Conservation (phyloP, 92 coral and sea anemone genomes). For the Pocillopora meandrina region DNA sequence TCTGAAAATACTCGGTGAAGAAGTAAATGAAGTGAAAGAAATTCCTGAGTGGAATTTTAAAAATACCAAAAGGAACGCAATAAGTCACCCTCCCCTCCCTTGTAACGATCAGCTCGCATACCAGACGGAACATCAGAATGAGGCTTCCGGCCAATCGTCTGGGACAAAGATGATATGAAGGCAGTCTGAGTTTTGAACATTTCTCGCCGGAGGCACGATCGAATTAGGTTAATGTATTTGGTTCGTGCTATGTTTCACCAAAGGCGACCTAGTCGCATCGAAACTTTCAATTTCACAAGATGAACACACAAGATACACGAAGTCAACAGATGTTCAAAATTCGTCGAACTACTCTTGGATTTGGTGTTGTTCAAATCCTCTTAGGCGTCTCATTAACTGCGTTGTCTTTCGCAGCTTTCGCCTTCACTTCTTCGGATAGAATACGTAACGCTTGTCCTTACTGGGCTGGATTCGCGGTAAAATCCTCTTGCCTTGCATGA, state of each 20-base stretch:
- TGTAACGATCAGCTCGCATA: not conserved
- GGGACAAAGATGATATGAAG: constrained; percentile 65
- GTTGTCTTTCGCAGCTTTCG: constrained; percentile 89
- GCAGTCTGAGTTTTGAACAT: constrained; percentile 10
- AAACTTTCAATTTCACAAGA: constrained; percentile 5
- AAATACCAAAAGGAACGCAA: not conserved
- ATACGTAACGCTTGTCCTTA: constrained; percentile 97
- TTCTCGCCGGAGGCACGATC: constrained; percentile 14
- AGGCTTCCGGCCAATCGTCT: constrained; percentile 62
- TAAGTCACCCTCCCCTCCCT: constrained; percentile 8
- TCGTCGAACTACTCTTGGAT: constrained; percentile 81
- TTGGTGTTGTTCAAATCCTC: constrained; percentile 86
- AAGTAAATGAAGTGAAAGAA: not conserved
- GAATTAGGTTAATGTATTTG: not conserved
- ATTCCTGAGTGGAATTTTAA: not conserved
- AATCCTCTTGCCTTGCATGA: constrained; percentile 15
- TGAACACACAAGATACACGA: constrained; percentile 29
- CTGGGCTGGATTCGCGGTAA: constrained; percentile 99
- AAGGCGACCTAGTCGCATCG: not conserved
- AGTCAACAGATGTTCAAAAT: constrained; percentile 37
- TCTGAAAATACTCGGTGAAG: not conserved
- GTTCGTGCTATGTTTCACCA: constrained; percentile 19
- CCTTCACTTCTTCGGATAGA: constrained; percentile 81
- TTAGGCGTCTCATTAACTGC: constrained; percentile 89
- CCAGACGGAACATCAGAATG: constrained; percentile 66